phyloP scores from a whole-genome alignment of 1,140 invertebrate species.

The Lucilia cuprina region DNA sequence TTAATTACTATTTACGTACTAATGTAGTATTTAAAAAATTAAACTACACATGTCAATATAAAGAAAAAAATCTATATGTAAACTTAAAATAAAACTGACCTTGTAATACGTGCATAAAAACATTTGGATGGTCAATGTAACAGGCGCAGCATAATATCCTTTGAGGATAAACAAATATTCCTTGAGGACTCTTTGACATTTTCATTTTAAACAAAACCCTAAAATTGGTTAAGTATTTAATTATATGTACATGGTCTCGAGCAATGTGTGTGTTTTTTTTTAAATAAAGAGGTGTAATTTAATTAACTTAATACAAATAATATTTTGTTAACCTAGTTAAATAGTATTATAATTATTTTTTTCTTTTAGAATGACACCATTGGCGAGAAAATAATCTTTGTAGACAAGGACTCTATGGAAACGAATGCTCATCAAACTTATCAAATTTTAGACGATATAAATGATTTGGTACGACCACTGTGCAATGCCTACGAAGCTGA shows the following conservation, averaged over 20 bases:
- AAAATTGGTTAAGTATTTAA: not conserved
- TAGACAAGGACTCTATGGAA: slow-evolving; percentile 56
- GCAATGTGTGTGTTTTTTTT: not conserved
- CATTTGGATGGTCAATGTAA: not conserved
- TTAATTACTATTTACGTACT: not conserved
- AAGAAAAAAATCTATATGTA: not conserved
- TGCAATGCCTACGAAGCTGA: slow-evolving; percentile 59
- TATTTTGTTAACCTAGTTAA: not conserved
- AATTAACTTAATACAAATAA: not conserved
- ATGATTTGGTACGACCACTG: slow-evolving; percentile 45
- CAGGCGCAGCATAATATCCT: not conserved
- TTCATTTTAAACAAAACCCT: not conserved
- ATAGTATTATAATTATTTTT: not conserved
- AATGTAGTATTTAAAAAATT: not conserved
- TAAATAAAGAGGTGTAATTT: not conserved
- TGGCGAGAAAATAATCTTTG: slow-evolving; percentile 56
- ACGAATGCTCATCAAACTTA: slow-evolving; percentile 52
- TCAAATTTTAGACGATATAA: slow-evolving; percentile 51
- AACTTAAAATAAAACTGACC: not conserved
- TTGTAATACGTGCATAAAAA: not conserved
- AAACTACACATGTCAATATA: not conserved
- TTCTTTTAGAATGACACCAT: slow-evolving; percentile 47
- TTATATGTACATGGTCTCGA: not conserved
- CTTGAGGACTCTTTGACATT: not conserved
- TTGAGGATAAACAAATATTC: not conserved